Evolutionary conservation across 2,888 invertebrate species (phyloP).

Genomic region (Drosophila antonietae): DNA sequence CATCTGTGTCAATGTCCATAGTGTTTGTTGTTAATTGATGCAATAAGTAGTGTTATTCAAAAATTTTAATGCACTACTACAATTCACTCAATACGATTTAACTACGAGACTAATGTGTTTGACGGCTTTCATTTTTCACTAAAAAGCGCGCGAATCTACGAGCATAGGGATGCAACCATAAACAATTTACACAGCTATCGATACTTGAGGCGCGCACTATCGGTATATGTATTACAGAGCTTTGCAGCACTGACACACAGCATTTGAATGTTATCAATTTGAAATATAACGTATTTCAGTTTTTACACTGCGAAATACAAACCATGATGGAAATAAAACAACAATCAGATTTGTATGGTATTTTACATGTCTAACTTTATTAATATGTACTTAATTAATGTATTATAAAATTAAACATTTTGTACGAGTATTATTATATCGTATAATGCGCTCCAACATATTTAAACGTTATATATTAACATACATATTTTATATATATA

Average conservation of each 20-base stretch:
- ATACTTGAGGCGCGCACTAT: slow-evolving; percentile 16
- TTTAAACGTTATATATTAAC: slow-evolving; percentile 54
- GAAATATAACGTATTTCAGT: neutral
- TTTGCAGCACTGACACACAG: slow-evolving; percentile 19
- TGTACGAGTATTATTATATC: slow-evolving; percentile 60
- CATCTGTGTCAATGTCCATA: slow-evolving; percentile 76
- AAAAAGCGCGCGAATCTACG: slow-evolving; percentile 63
- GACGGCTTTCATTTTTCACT: slow-evolving; percentile 20
- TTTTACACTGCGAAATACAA: too few relatives aligned
- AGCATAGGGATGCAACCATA: slow-evolving; percentile 23
- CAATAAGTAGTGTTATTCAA: slow-evolving; percentile 2
- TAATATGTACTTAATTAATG: slow-evolving; percentile 46
- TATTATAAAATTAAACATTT: slow-evolving; percentile 58
- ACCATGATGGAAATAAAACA: neutral
- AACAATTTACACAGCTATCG: slow-evolving; percentile 13
- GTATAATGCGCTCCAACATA: slow-evolving; percentile 55
- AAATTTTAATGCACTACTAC: neutral
- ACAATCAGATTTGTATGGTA: slow-evolving; percentile 2
- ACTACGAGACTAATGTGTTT: slow-evolving; percentile 9
- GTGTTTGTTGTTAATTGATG: neutral
- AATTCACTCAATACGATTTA: slow-evolving; percentile 15
- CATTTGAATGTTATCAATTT: neutral
- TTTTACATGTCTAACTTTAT: slow-evolving; percentile 53
- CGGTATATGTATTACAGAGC: slow-evolving; percentile 3
- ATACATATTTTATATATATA: slow-evolving; percentile 54